Percentiles rank a stretch among this genome's conserved stretches.
Evolutionary conservation across 2,113 vertebrate genomes (phyloP).

Genomic region (Vireo altiloquus): DNA sequence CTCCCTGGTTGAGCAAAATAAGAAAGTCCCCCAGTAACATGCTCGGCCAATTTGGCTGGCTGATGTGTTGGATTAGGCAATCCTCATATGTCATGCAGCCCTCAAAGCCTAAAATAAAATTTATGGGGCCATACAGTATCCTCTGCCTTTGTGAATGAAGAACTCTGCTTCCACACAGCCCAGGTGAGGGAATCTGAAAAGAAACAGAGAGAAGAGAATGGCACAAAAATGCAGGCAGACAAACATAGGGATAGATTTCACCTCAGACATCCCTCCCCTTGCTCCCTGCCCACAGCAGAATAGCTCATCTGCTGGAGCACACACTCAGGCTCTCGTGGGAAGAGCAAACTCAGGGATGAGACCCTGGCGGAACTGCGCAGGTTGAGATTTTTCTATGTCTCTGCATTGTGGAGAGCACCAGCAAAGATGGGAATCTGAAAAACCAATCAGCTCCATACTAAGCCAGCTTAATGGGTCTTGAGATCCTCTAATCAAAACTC

Average conservation of each 20-base stretch:
- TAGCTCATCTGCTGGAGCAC: not conserved
- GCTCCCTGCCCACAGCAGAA: not conserved
- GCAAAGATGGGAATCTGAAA: not conserved
- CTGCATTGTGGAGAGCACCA: not conserved
- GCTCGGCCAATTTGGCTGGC: not conserved
- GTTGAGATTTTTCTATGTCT: not conserved
- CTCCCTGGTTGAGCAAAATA: not conserved
- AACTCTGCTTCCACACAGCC: not conserved
- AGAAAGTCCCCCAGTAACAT: not conserved
- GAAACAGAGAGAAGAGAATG: not conserved
- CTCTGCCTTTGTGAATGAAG: not conserved
- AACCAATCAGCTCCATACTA: not conserved
- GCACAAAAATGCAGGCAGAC: not conserved
- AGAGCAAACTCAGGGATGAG: not conserved
- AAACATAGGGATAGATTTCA: not conserved
- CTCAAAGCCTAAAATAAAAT: not conserved
- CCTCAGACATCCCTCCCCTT: not conserved
- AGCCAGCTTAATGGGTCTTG: not conserved
- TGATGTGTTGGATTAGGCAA: not conserved
- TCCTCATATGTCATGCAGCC: not conserved
- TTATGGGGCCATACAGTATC: not conserved
- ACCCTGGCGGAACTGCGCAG: not conserved
- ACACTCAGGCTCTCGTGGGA: fast-evolving
- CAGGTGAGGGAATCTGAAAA: not conserved
- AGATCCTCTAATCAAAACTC: not conserved